Evolutionary conservation across 2,797 vertebrate genomes (phyloP), one percentile per base, ranked within the genome.

Genomic region (Graptemys geographica): DNA sequence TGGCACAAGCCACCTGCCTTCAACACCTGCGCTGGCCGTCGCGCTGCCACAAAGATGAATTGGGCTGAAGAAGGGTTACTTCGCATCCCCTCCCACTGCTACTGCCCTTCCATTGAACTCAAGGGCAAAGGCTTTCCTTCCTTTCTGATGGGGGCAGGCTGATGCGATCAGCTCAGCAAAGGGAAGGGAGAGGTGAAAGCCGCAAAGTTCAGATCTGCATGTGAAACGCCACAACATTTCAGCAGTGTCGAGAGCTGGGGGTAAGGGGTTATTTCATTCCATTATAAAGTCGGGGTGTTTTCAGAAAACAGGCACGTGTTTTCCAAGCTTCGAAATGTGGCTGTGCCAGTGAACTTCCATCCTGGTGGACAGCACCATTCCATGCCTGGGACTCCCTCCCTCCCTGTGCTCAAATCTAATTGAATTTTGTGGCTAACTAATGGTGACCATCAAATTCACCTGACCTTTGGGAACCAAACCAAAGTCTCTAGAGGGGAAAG

Each of bases 121-220:
- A 27, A 74, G 11, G 11, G 12, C 44, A 25, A 27, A 23, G 41
- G 21, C 18, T 90, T 83, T 31, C 25, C 4, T 15, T 62, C 4
- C 65, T 57, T 27, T 83, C n/a, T 52, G 7, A 10, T 19, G 23
- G 23, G 31, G 59, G 6, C 11, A 69, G 3, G 10, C 4, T 55
- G 47, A 44, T 0, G 0, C 27, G 49, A 27, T 47, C 72, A 47
- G 21, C 25, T 47, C 44, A 28, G 41, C 11, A 83, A n/a, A 12
- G 41, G 28, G 84, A 27, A 5, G 23, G 47, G 57, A 13, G 69
- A 25, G 13, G 21, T 69, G 59, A 56, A 74, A 83, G 25, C 3
- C 41, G 80, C 41, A 79, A 79, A 95, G 27, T 15, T 33, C 44
- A 79, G 79, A 84, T 55, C 33, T 82, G 6, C 23, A 33, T 79